These are phyloP conservation scores for Lagorchestes hirsutus DNA, from an alignment of 2,797 vertebrate species.

Conservation along the genomic window DNA sequence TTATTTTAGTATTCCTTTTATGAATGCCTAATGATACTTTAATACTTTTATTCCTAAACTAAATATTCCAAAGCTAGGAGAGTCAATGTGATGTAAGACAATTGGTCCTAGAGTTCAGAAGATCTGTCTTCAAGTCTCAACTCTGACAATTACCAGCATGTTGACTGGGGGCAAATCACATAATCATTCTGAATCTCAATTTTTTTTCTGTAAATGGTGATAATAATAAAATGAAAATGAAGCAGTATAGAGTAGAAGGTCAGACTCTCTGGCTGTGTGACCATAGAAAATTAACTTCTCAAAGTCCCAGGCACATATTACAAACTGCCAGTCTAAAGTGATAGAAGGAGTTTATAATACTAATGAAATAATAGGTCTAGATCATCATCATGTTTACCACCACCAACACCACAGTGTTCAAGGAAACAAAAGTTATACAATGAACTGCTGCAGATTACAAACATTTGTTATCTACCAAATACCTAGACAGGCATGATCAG, in stretches of 20 bases:
- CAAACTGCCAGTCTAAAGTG: neutral
- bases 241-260: neutral
- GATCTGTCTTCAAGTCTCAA: neutral
- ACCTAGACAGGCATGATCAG: neutral
- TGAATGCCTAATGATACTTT: conserved; percentile 42
- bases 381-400: neutral
- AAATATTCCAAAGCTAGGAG: conserved; percentile 8
- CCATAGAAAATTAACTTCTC: neutral
- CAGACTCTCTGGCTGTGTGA: neutral
- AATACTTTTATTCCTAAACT: neutral
- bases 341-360: neutral
- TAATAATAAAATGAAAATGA: neutral
- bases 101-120: neutral
- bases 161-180: neutral
- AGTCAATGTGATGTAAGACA: neutral
- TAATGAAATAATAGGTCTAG: neutral
- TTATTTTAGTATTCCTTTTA: conserved; percentile 1
- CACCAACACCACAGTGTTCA: neutral
- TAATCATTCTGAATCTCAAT: neutral
- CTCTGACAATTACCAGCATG: neutral
- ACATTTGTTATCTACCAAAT: neutral
- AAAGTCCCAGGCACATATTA: neutral
- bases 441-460: neutral
- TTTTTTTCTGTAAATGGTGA: neutral
- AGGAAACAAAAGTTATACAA: neutral